Evolutionary conservation across 2,797 vertebrate species (phyloP), one percentile per base, ranked within the genome.

Genomic region (Gymnopithys bicolor): DNA sequence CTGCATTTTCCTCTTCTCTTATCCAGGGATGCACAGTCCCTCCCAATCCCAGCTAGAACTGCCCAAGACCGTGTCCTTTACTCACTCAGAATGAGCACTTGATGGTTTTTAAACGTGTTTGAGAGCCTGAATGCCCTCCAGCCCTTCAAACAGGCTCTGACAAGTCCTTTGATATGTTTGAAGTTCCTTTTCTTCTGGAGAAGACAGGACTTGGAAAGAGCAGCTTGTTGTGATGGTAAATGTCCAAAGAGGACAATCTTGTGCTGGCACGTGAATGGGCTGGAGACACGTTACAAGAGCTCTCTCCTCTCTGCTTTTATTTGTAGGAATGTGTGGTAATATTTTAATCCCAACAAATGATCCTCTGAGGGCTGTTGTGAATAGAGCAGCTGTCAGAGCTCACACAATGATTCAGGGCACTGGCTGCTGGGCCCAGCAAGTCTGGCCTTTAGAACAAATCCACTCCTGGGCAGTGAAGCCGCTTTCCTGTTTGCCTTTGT

Each of bases 371-470:
- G 84, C 83, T 48, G n/a, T 2, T 78, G 23, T 90, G 87, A 78
- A 90, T 55, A 67, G 91, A 49, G 23, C 79, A 91, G 76, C 83
- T 93, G 87, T 73, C 93, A 91, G 84, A 64, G 77, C 80, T 93
- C 73, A 86, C 85, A 90, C 89, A 84, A 70, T 53, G 83, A 92
- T 90, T 82, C 93, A 87, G 84, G 88, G 52, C 93, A 76, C 45
- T 87, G 48, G 73, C 83, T 85, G 28, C 64, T 19, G 68, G 84
- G 85, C 86, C 94, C 85, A 94, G 70, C 51, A 33, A 93, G 63
- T 82, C 86, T 93, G 92, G 88, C 70, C 93, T 90, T 84, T 66
- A 69, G 66, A 94, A 69, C 76, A 93, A 95, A 73, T 27, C 1
- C 32, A 48, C 66, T 88, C 64, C 79, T 94, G 89, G 93, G 84